Conservation (phyloP, 2,113 vertebrate species). For the Formicarius rufipectus region DNA sequence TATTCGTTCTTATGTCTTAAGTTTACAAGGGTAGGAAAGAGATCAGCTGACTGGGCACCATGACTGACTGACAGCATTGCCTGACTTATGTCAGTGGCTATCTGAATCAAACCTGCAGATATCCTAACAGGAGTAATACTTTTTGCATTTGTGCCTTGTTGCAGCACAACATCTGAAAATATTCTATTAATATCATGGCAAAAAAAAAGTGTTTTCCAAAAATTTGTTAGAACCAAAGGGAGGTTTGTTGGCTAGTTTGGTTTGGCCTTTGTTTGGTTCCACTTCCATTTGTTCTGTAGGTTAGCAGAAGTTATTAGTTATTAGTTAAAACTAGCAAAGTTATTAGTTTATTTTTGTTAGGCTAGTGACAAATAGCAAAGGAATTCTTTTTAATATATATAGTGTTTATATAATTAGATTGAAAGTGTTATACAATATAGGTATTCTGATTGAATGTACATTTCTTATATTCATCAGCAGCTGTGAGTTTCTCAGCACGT, state of each 20-base stretch:
- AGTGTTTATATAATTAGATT: neutral
- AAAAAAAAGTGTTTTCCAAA: slow-evolving; percentile 45
- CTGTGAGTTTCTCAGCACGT: neutral
- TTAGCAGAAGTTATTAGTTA: neutral
- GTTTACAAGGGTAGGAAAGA: neutral
- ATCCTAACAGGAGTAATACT: neutral
- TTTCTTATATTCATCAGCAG: neutral
- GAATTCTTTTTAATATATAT: neutral
- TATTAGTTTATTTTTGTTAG: neutral
- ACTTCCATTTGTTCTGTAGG: neutral
- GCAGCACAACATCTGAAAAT: slow-evolving; percentile 26
- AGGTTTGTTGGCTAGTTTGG: accelerated
- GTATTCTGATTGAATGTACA: neutral
- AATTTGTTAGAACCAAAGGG: neutral
- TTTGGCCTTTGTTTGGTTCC: neutral
- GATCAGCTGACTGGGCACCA: neutral
- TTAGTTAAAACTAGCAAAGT: no score
- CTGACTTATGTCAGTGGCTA: neutral
- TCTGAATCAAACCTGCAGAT: slow-evolving; percentile 9
- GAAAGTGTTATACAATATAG: neutral
- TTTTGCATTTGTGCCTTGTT: neutral
- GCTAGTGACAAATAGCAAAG: neutral
- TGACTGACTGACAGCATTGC: neutral
- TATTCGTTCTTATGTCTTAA: slow-evolving; percentile 32
- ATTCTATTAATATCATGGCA: neutral